Conservation (phyloP, 2,888 invertebrate species). For the Drosophila sordidapex region DNA sequence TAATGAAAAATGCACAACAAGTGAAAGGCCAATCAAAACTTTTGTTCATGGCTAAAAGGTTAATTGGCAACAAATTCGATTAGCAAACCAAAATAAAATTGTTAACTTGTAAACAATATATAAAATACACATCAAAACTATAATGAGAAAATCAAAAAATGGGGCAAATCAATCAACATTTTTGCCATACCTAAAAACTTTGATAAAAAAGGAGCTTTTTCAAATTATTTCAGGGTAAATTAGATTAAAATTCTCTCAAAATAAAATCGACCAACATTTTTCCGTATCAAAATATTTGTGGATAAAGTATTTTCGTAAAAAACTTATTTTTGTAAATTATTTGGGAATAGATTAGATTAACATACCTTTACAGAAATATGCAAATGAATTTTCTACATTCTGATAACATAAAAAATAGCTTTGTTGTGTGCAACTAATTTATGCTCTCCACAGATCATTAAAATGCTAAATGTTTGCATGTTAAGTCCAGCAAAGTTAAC, state of each 20-base stretch:
- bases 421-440: slow-evolving; percentile 24
- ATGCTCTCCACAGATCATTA: slow-evolving; percentile 39
- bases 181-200: background rate
- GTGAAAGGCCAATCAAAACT: background rate
- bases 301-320: background rate
- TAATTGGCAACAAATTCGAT: background rate
- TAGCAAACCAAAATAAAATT: background rate
- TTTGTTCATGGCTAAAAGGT: background rate
- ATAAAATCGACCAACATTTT: background rate
- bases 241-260: background rate
- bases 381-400: background rate
- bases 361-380: background rate
- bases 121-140: fast-evolving
- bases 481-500: slow-evolving; percentile 14
- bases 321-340: background rate
- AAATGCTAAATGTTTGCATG: slow-evolving; percentile 22
- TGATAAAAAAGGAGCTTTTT: background rate
- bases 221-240: background rate
- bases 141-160: background rate
- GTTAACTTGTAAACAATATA: background rate
- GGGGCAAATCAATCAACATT: background rate
- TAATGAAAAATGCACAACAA: background rate
- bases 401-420: background rate
- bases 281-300: background rate
- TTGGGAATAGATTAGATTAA: background rate